phyloP scores from a whole-genome alignment of 2,888 invertebrate species.

The Chesias legatella region DNA sequence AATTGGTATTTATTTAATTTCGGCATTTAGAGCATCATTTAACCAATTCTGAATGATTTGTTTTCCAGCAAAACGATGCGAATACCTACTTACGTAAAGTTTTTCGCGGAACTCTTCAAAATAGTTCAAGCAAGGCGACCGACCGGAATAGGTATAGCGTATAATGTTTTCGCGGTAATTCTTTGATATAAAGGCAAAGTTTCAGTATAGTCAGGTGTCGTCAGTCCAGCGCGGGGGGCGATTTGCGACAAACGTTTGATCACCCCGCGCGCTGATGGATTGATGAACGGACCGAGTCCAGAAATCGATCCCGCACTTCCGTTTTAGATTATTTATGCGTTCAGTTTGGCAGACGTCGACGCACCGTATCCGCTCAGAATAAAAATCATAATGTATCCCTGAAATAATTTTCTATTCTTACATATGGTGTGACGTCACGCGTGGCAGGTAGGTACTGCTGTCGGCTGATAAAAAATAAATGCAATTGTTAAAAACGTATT shows the following conservation, averaged over 20 bases:
- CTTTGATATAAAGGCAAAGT: conserved; percentile 22
- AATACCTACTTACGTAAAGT: neutral
- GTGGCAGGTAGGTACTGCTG: conserved; percentile 17
- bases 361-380: conserved; percentile 47
- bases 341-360: conserved; percentile 52
- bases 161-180: conserved; percentile 12
- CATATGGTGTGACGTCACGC: conserved; percentile 11
- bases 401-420: conserved; percentile 20
- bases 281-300: conserved; percentile 50
- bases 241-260: conserved; percentile 67
- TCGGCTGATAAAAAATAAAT: conserved; percentile 15
- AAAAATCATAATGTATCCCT: conserved; percentile 32
- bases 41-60: no score
- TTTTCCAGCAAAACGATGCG: no score
- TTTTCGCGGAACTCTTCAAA: conserved; percentile 9
- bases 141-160: conserved; percentile 11
- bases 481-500: conserved; percentile 23
- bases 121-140: conserved; percentile 1
- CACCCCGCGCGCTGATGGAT: conserved; percentile 55
- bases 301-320: conserved; percentile 58
- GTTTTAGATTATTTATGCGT: conserved; percentile 49
- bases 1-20: no score
- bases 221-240: conserved; percentile 31
- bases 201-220: conserved; percentile 35
- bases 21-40: no score